Base-by-base conservation (phyloP, 2,888 invertebrate genomes). In the Arctia plantaginis region DNA sequence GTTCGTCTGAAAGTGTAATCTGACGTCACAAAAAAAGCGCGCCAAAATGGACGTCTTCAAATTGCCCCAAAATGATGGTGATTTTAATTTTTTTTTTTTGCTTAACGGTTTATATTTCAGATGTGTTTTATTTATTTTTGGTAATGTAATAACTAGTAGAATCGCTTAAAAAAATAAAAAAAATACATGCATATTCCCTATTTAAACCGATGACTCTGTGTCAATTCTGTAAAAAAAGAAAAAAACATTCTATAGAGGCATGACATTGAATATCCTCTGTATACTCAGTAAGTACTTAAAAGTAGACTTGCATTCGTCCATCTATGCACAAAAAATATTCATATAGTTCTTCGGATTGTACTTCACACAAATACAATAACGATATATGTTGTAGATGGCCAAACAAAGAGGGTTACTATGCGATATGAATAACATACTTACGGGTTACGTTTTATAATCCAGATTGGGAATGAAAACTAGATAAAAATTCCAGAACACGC, bases 341-440 rank as follows among this genome's bases (percentile, higher is more conserved):
- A 51, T 47, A 18, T 71, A 47, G 33, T 71, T 6, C 35, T 33
- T 47, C 10, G 35, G 10, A 71, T 71, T 71, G 71, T 66, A 65
- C 35, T 65, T 65, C 62, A 47, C 23, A 41, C 65, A 10, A 72
- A 76, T 76, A 79, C 74, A 74, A 79, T 74, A 77, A 72, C 66
- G 71, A 71, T 71, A 74, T 77, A 35, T 47, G n/a, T 27, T 18
- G 27, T 51, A 35, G 51, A 66, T 47, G 39, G 67, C 66, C 66
- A 70, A 67, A 73, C 73, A 77, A 66, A 69, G 73, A 71, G 69
- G 69, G 73, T 68, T 68, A 55, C 73, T 65, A 77, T 66, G 76
- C 77, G 80, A 47, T 62, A 67, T 75, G 84, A 82, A 82, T 84
- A 80, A 75, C 72, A 69, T 79, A 73, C n/a, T 69, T 59, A 44